A percentile compares a stretch with the other conserved stretches of the same genome.
phyloP scores from a whole-genome alignment of 1,140 invertebrate species.

The Mylabris phalerata region DNA sequence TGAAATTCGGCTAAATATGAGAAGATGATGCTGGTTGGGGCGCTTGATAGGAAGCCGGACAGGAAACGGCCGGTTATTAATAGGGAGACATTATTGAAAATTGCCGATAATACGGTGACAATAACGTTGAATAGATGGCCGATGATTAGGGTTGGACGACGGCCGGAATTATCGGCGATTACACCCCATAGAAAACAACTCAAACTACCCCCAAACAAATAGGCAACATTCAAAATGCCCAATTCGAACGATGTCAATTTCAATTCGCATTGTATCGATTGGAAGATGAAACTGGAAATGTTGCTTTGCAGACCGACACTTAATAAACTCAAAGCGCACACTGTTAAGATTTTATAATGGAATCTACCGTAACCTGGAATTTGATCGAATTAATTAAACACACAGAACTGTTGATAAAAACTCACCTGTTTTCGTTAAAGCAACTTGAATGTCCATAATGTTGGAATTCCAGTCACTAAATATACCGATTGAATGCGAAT shows the following conservation, averaged over 20 bases:
- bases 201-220: slow-evolving; percentile 37
- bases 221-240: slow-evolving; percentile 36
- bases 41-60: slow-evolving; percentile 47
- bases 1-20: slow-evolving; percentile 58
- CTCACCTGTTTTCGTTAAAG: too few relatives aligned
- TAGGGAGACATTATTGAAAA: slow-evolving; percentile 41
- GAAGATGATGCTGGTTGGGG: slow-evolving; percentile 48
- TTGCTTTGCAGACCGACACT: slow-evolving; percentile 52
- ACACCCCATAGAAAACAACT: slow-evolving; percentile 40
- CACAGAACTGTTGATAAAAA: neutral
- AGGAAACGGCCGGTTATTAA: slow-evolving; percentile 44
- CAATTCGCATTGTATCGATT: slow-evolving; percentile 41
- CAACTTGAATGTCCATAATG: too few relatives aligned
- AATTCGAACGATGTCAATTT: slow-evolving; percentile 35
- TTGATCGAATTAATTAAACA: slow-evolving; percentile 6
- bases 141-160: slow-evolving; percentile 48
- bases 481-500: too few relatives aligned
- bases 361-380: slow-evolving; percentile 41
- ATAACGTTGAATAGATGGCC: slow-evolving; percentile 52
- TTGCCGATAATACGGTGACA: slow-evolving; percentile 45
- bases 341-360: slow-evolving; percentile 35
- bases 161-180: slow-evolving; percentile 37
- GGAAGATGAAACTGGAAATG: slow-evolving; percentile 50
- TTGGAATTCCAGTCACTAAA: too few relatives aligned
- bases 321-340: slow-evolving; percentile 38